These are phyloP conservation scores for Otolemur crassicaudatus DNA, from an alignment of 2,797 vertebrate genomes.

Conservation along the genomic window DNA sequence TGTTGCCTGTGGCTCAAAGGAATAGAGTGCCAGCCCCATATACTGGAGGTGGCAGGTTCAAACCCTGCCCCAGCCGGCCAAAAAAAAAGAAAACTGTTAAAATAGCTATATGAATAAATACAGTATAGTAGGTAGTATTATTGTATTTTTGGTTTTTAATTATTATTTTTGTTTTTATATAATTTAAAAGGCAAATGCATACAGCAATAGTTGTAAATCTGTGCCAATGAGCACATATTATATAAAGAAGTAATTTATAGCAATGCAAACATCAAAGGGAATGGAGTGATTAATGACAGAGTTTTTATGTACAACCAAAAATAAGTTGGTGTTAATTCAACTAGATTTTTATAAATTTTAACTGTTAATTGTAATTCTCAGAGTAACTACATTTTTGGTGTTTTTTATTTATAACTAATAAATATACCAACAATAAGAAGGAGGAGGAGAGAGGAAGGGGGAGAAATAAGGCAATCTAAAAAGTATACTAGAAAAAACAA, in stretches of 20 bases:
- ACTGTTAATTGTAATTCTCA: neutral
- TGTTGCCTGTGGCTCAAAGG: no score
- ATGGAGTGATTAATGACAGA: neutral
- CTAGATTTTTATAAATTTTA: neutral
- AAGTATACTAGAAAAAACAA: neutral
- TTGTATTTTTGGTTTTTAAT: neutral
- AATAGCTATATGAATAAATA: neutral
- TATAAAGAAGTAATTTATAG: neutral
- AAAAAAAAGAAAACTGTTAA: neutral
- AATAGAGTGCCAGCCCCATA: no score
- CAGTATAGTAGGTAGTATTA: neutral
- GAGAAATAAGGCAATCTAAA: neutral
- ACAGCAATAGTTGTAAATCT: neutral
- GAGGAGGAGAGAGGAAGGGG: neutral
- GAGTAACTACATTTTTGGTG: neutral
- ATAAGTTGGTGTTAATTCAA: neutral
- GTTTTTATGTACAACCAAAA: neutral
- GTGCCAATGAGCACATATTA: neutral
- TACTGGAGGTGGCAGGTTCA: no score
- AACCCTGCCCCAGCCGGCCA: no score
- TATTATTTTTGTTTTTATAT: neutral
- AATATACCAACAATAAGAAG: neutral
- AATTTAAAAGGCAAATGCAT: neutral
- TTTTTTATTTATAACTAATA: neutral
- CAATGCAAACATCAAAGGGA: neutral